These are phyloP conservation scores for Pagrus major DNA, from an alignment of 2,113 vertebrate genomes.

Conservation along the genomic window DNA sequence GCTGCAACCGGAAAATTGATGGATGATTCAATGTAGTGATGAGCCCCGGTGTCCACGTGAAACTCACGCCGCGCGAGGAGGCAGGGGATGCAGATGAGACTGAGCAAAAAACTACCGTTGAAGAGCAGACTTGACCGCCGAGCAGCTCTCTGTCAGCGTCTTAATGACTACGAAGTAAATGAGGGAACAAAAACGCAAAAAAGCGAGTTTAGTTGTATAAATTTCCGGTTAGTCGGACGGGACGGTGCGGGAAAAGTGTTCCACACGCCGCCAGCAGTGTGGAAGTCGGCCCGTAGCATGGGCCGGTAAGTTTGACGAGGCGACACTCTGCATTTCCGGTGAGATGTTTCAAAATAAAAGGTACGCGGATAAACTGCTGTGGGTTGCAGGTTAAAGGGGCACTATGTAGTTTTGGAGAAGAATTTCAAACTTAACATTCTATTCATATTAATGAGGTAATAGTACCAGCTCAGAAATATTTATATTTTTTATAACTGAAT, in stretches of 20 bases:
- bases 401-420: too few relatives aligned
- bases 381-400: fast-evolving
- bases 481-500: too few relatives aligned
- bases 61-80: constrained; percentile 15
- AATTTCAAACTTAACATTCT: too few relatives aligned
- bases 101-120: background rate
- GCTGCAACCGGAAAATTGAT: background rate
- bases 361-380: fast-evolving
- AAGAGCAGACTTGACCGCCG: background rate
- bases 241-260: background rate
- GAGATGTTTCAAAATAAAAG: constrained; percentile 46
- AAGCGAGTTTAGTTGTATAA: fast-evolving
- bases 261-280: constrained; percentile 68
- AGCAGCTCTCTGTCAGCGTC: fast-evolving
- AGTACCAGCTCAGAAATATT: too few relatives aligned
- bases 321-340: background rate
- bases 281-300: constrained; percentile 42
- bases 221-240: background rate
- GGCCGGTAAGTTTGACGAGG: background rate
- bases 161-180: fast-evolving
- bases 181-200: fast-evolving
- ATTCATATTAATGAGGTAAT: too few relatives aligned
- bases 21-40: background rate
- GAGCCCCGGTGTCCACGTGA: constrained; percentile 66
- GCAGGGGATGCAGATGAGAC: background rate